Base-by-base conservation (phyloP, 2,888 invertebrate genomes). In the Sycophila texana region DNA sequence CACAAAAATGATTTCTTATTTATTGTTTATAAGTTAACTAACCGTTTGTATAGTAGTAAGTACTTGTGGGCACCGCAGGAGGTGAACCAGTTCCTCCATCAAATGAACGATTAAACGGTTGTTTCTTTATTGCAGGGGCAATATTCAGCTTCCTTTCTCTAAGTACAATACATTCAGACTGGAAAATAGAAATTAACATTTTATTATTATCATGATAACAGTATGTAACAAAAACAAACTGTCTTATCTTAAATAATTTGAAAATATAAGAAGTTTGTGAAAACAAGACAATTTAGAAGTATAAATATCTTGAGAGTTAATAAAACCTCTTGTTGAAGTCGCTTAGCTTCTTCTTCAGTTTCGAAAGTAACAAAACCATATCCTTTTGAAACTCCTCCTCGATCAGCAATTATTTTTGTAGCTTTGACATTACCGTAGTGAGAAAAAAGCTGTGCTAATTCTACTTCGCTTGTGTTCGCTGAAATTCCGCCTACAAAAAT, bases 401-500 rank as follows among this genome's bases (percentile, higher is more conserved):
- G 92, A 90, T 98, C 98, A 86, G 96, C 95, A 83, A 99, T 98
- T 84, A 99, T 98, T 92, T 99, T 97, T 72, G 97, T 97, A 66
- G 97, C 96, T 84, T 95, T 97, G 55, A 97, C 96, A 73, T 96
- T 95, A 73, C 98, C 97, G 87, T 96, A 96, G 70, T 95, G 94
- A 82, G 97, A 96, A 91, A 99, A 99, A 83, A 98, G 94, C 89
- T 96, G 95, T 91, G 96, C 95, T 83, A 99, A 91, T 89, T 98
- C 98, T 74, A 95, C 95, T 91, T 98, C 98, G 68, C 97, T 97
- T 65, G 98, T 98, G 87, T 96, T 97, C 86, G 97, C 94, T 77
- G 98, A 96, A 87, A 99, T 98, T 30, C 98, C 99, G 78, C 99
- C 98, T 72, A 99, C 98, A 91, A 99, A 99, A 87, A 99, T 96